Evolutionary conservation across 1,140 invertebrate species (phyloP), one percentile per base, ranked within the genome.

Genomic region (Drosophila leontia): DNA sequence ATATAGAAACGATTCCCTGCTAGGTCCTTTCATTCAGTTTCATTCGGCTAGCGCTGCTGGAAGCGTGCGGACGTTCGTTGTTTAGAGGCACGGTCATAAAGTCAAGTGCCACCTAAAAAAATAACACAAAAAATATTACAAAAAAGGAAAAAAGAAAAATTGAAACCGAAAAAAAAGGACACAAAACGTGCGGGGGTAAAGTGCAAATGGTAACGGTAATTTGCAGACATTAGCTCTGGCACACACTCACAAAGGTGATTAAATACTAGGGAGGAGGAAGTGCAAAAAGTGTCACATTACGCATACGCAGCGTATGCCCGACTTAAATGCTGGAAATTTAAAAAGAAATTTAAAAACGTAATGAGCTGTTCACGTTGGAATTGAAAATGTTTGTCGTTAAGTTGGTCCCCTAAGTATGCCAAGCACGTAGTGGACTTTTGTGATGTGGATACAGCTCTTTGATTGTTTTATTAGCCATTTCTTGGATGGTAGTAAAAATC

Each of bases 1-100:
- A 70, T 42, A 48, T 67, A 65, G 39, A 65, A 32, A 75, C 42
- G 48, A 59, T 37, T 51, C 50, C 70, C 19, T 70, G 78, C 70
- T 82, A 69, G 82, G 69, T 85, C 75, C 76, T 76, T 81, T 83
- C 74, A 88, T 88, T 88, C 84, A 78, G 72, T 72, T 78, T 84
- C 84, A 88, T 88, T 88, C 81, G 81, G 72, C 65, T 84, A 62
- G 62, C 80, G 75, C 75, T 84, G 84, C 75, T 83, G 62, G 74
- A 62, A 81, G 84, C 85, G 84, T 90, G 63, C 85, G 85, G 84
- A 86, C 83, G 82, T 85, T 78, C 72, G 62, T 68, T 72, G 82
- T 86, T 84, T 81, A 56, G 72, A 72, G 74, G 74, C 82, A 44
- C 75, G 69, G 35, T 47, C 61, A 59, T 75, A 59, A 80, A 78